Evolutionary conservation across 1,140 invertebrate genomes (phyloP).

Genomic region (Theocolax elegans): DNA sequence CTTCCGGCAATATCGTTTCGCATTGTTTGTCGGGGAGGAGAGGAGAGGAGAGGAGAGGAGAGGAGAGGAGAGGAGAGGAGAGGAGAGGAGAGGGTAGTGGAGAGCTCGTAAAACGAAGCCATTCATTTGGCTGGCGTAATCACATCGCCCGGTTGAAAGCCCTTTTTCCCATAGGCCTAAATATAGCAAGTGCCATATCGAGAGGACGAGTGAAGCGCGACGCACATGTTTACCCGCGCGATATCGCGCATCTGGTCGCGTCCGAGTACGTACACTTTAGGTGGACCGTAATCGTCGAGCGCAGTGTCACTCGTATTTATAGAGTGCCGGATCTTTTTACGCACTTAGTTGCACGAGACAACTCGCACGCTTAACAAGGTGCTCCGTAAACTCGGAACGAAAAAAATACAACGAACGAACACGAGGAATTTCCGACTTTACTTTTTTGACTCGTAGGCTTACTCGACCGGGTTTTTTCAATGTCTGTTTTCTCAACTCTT

Average conservation of each 20-base stretch:
- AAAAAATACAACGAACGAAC: not conserved
- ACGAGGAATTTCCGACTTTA: too few species aligned
- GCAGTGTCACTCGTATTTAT: constrained; percentile 7
- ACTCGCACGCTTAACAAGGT: not conserved
- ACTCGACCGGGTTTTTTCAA: too few species aligned
- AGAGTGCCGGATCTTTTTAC: not conserved
- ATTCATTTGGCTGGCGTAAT: not conserved
- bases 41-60: too few species aligned
- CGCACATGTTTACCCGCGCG: not conserved
- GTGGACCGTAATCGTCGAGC: not conserved
- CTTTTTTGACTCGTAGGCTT: too few species aligned
- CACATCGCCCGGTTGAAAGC: constrained; percentile 15
- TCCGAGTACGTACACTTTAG: not conserved
- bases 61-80: too few species aligned
- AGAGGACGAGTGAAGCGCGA: not conserved
- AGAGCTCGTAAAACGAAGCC: not conserved
- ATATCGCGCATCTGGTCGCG: constrained; percentile 3
- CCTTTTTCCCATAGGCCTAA: constrained; percentile 58
- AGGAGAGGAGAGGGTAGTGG: too few species aligned
- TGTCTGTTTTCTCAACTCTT: too few species aligned
- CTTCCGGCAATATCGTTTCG: too few species aligned
- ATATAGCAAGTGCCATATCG: constrained; percentile 54
- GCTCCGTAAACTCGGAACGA: not conserved
- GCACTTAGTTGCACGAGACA: not conserved
- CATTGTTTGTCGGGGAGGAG: too few species aligned